Conservation (phyloP, 2,113 vertebrate species). For the Poeciliopsis turrubarensis region DNA sequence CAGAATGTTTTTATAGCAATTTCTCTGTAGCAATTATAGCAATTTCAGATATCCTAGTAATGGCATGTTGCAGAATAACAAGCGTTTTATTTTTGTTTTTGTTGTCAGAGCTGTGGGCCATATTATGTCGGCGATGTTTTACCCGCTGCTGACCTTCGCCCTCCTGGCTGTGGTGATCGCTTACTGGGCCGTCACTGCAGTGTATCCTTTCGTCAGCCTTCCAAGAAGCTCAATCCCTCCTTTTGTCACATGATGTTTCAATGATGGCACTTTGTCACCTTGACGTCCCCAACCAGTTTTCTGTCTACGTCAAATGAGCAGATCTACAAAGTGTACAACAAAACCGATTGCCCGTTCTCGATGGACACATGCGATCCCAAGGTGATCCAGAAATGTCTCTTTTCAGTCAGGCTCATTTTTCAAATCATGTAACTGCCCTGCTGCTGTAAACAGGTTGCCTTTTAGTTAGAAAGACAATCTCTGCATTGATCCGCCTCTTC, state of each 20-base stretch:
- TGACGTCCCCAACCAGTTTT: constrained; percentile 82
- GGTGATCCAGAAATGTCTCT: constrained; percentile 68
- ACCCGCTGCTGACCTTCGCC: constrained; percentile 90
- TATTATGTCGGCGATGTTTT: constrained; percentile 90
- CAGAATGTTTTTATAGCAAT: not conserved
- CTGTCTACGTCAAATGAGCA: constrained; percentile 92
- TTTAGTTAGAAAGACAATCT: not conserved
- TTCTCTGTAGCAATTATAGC: not conserved
- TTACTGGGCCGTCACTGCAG: constrained; percentile 93
- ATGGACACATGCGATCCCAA: constrained; percentile 84
- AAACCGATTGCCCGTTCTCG: constrained; percentile 64
- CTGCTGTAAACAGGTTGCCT: not conserved
- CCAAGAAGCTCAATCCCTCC: not conserved
- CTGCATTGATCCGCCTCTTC: not conserved
- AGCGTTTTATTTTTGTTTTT: not conserved
- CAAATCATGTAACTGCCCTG: not conserved
- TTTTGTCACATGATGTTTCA: not conserved
- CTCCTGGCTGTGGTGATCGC: constrained; percentile 90
- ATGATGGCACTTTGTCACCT: constrained; percentile 54
- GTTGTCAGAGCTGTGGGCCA: constrained; percentile 86
- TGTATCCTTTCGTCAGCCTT: constrained; percentile 85
- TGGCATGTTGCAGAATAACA: not conserved
- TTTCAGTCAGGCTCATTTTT: not conserved
- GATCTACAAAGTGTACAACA: constrained; percentile 90
- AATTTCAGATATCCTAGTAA: not conserved